A percentile compares a stretch with the other conserved stretches of the same genome.
Conservation (phyloP, 2,888 invertebrate genomes). For the Tiphia femorata region DNA sequence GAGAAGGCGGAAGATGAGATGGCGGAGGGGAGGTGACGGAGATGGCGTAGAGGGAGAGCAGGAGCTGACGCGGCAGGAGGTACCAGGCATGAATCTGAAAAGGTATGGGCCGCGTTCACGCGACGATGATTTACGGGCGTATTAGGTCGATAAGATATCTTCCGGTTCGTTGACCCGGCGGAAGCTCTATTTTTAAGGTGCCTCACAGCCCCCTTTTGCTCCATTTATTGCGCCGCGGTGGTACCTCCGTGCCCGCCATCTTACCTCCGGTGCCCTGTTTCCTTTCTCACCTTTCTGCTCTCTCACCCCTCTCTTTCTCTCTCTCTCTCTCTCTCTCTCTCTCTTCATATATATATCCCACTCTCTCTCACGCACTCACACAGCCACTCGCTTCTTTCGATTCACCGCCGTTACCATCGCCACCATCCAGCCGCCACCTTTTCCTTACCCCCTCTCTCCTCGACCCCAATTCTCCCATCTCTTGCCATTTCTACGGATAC, state of each 20-base stretch:
- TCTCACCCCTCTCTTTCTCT: not conserved
- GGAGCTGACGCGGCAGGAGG: conserved; percentile 54
- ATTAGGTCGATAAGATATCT: conserved; percentile 57
- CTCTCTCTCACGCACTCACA: not conserved
- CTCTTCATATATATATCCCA: not conserved
- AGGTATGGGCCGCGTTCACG: conserved; percentile 54
- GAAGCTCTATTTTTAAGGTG: conserved; percentile 51
- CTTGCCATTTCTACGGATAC: not conserved
- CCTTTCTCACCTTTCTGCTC: not conserved
- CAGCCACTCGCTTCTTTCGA: no score
- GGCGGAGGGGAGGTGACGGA: conserved; percentile 17
- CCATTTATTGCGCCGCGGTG: conserved; percentile 31
- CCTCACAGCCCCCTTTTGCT: conserved; percentile 40
- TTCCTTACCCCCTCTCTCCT: not conserved
- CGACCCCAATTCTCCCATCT: not conserved
- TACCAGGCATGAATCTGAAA: conserved; percentile 53
- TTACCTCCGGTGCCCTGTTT: conserved; percentile 11
- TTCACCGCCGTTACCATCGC: conserved; percentile 17
- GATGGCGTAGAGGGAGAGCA: conserved; percentile 24
- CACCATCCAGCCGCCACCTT: conserved; percentile 10
- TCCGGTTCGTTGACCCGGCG: conserved; percentile 53
- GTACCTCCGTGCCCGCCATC: conserved; percentile 15
- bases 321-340: not conserved
- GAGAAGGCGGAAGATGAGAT: conserved; percentile 11
- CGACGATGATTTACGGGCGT: conserved; percentile 57